phyloP scores from a whole-genome alignment of 2,888 invertebrate genomes.

The Psococerastis gibbosa region DNA sequence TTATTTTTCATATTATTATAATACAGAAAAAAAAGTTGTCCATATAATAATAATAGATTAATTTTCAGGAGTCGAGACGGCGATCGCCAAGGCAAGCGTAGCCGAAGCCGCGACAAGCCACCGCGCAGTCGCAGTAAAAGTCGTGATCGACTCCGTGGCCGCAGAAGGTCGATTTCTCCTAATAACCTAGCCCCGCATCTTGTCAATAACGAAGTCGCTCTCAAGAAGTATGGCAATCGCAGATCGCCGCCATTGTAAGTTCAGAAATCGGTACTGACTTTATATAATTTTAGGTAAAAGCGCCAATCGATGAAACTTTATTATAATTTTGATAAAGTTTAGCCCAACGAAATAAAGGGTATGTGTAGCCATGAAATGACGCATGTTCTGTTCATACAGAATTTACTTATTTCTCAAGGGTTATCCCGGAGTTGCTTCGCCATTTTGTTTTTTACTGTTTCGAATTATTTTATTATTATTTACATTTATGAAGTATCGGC shows the following conservation, averaged over 20 bases:
- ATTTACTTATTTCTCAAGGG: background rate
- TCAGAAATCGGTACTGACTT: background rate
- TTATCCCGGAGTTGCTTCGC: background rate
- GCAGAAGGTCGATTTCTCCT: conserved; percentile 2
- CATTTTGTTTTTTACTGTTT: conserved; percentile 13
- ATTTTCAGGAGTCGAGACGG: background rate
- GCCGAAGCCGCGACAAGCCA: conserved; percentile 21
- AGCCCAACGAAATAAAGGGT: too few species aligned
- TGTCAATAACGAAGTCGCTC: conserved; percentile 2
- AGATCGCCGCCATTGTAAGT: conserved; percentile 13
- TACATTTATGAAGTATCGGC: background rate
- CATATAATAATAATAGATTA: too few species aligned
- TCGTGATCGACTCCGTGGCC: conserved; percentile 13
- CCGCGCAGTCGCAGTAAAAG: background rate
- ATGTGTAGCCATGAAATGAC: too few species aligned
- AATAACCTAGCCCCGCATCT: conserved; percentile 5
- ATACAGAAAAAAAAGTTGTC: too few species aligned
- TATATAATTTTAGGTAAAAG: too few species aligned
- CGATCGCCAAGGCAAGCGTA: conserved; percentile 15
- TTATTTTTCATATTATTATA: too few species aligned
- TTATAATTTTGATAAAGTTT: too few species aligned
- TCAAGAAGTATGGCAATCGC: conserved; percentile 5
- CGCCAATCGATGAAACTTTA: too few species aligned
- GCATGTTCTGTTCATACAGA: too few species aligned
- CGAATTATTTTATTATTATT: conserved; percentile 13